Evolutionary conservation across 2,113 vertebrate genomes (phyloP).

Genomic region (Actenoides lindsayi): DNA sequence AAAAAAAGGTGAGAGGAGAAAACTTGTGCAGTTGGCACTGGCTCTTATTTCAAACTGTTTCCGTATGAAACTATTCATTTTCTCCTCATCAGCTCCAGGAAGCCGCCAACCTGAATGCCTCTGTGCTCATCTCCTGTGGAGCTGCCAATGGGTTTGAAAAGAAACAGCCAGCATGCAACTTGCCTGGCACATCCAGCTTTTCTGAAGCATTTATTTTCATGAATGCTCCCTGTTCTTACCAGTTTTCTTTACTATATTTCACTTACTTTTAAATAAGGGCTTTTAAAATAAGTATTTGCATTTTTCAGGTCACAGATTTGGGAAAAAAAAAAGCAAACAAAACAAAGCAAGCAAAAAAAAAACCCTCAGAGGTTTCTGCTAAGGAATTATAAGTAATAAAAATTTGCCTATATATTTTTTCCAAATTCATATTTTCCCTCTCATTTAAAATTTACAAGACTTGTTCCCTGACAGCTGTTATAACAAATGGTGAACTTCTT

Average conservation of each 20-base stretch:
- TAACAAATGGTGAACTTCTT: not conserved
- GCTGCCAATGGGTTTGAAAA: not conserved
- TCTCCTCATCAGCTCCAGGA: not conserved
- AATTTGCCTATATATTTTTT: not conserved
- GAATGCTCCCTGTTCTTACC: not conserved
- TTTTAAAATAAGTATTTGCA: not conserved
- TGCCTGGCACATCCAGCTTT: not conserved
- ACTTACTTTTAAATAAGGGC: not conserved
- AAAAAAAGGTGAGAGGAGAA: not conserved
- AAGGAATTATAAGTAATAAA: not conserved
- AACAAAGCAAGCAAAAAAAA: too few relatives aligned
- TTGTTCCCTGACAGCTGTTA: not conserved
- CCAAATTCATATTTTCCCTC: not conserved
- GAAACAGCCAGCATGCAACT: not conserved
- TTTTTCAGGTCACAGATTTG: not conserved
- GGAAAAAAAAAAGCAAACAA: not conserved
- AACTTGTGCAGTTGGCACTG: not conserved
- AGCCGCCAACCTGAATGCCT: not conserved
- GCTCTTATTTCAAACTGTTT: not conserved
- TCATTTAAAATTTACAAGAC: not conserved
- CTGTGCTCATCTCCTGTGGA: not conserved
- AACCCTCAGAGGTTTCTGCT: not conserved
- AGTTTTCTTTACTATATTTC: not conserved
- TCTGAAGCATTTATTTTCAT: not conserved
- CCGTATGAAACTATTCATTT: not conserved